Percentiles rank a stretch among this genome's conserved stretches.
These are phyloP conservation scores for Eudasyphora cyanicolor DNA, from an alignment of 2,888 invertebrate species.

Conservation along the genomic window DNA sequence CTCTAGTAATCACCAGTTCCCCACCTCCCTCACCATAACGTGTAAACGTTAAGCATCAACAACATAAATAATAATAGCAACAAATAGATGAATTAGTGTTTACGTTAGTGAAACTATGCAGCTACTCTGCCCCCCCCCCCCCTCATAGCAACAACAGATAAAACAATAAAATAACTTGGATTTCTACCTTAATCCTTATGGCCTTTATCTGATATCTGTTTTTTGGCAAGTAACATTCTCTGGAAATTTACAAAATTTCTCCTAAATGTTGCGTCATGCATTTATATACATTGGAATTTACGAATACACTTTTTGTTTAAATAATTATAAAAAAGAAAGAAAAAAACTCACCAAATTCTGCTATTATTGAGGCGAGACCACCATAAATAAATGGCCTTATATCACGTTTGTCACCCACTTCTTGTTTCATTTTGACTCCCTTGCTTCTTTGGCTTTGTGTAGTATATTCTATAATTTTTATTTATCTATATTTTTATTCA, in stretches of 20 bases:
- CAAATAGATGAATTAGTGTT: background rate
- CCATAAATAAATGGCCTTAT: conserved; percentile 98
- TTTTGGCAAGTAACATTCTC: background rate
- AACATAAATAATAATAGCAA: background rate
- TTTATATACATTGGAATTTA: conserved; percentile 30
- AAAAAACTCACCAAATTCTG: conserved; percentile 96
- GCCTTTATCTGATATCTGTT: background rate
- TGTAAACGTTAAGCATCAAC: background rate
- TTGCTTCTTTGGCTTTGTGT: background rate
- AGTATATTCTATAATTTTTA: background rate
- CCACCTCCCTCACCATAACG: background rate
- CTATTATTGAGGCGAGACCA: conserved; percentile 94
- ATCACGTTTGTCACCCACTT: conserved; percentile 80
- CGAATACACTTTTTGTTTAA: background rate
- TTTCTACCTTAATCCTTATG: background rate
- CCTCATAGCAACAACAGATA: background rate
- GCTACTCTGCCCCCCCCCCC: background rate
- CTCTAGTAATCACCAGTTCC: background rate
- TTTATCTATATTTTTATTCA: conserved; percentile 23
- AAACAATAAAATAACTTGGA: background rate
- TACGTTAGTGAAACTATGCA: background rate
- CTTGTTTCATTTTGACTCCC: conserved; percentile 43
- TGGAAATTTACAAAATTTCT: conserved; percentile 17
- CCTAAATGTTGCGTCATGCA: conserved; percentile 56
- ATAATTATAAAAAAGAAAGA: conserved; percentile 53